Evolutionary conservation across 53 echinoderm and acorn worm genomes (phyloP).

Genomic region (Holothuria leucospilota): DNA sequence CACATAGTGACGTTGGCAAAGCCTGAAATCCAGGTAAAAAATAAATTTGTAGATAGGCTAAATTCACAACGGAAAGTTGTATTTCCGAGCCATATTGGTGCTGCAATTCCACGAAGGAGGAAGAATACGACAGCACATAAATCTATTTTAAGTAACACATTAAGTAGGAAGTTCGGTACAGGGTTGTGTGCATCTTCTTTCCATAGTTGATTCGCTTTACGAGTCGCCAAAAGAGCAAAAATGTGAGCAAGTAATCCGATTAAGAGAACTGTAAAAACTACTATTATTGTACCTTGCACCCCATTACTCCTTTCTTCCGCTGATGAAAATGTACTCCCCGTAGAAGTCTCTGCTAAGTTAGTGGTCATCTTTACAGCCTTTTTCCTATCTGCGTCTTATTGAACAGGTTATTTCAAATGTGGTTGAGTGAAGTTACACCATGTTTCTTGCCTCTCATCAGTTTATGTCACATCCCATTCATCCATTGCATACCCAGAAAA

Average conservation of each 20-base stretch:
- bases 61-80: conserved; percentile 62
- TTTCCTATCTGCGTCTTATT: too few species aligned
- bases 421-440: too few species aligned
- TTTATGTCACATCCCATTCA: too few species aligned
- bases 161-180: conserved; percentile 55
- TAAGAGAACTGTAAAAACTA: conserved; percentile 2
- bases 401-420: too few species aligned
- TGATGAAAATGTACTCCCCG: too few species aligned
- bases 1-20: conserved; percentile 38
- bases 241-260: conserved; percentile 70
- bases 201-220: conserved; percentile 20
- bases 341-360: too few species aligned
- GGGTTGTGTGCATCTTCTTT: conserved; percentile 25
- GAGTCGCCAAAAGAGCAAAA: conserved; percentile 66
- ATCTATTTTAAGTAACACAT: conserved; percentile 64
- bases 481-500: too few species aligned
- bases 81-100: not conserved
- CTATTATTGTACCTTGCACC: not conserved
- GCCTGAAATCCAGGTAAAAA: conserved; percentile 69
- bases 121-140: conserved; percentile 63
- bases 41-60: conserved; percentile 64
- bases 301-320: too few species aligned
- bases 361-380: too few species aligned
- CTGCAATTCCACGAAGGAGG: conserved; percentile 53
- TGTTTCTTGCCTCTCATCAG: too few species aligned